Conservation (phyloP, 2,888 invertebrate species). For the Buathra laborator region DNA sequence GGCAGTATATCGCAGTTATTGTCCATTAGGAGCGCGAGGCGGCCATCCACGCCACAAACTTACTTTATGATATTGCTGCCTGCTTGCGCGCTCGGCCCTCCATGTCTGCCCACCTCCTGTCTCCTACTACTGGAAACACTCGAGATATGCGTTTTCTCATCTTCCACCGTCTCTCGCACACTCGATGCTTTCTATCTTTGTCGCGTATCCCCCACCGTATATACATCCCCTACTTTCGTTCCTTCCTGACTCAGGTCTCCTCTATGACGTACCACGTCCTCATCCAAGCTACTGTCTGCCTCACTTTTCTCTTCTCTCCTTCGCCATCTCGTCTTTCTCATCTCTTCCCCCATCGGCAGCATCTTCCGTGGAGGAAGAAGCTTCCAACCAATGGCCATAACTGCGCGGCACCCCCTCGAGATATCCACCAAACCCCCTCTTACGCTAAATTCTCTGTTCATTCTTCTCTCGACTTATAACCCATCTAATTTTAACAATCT, state of each 20-base stretch:
- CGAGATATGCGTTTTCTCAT: constrained; percentile 18
- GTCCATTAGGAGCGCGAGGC: constrained; percentile 82
- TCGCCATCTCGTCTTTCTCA: constrained; percentile 21
- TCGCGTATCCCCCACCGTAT: constrained; percentile 13
- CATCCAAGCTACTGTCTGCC: constrained; percentile 48
- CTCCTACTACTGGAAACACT: constrained; percentile 43
- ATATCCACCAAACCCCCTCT: constrained; percentile 22
- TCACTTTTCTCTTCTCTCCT: constrained; percentile 13
- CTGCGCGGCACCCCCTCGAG: constrained; percentile 36
- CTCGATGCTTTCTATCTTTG: constrained; percentile 19
- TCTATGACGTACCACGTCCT: constrained; percentile 44
- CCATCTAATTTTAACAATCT: constrained; percentile 59
- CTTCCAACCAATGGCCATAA: constrained; percentile 45
- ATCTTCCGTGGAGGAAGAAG: constrained; percentile 36
- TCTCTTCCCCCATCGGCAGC: constrained; percentile 44
- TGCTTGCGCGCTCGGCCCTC: constrained; percentile 67
- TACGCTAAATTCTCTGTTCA: constrained; percentile 65
- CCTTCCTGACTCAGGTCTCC: constrained; percentile 34
- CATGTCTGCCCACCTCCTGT: constrained; percentile 34
- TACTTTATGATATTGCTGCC: constrained; percentile 82
- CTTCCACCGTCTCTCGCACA: constrained; percentile 7
- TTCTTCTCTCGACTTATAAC: constrained; percentile 56
- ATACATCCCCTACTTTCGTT: constrained; percentile 15
- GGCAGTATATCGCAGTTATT: constrained; percentile 83
- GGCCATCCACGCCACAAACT: constrained; percentile 81